These are phyloP conservation scores for Ormia ochracea DNA, from an alignment of 2,888 invertebrate species.

Conservation along the genomic window DNA sequence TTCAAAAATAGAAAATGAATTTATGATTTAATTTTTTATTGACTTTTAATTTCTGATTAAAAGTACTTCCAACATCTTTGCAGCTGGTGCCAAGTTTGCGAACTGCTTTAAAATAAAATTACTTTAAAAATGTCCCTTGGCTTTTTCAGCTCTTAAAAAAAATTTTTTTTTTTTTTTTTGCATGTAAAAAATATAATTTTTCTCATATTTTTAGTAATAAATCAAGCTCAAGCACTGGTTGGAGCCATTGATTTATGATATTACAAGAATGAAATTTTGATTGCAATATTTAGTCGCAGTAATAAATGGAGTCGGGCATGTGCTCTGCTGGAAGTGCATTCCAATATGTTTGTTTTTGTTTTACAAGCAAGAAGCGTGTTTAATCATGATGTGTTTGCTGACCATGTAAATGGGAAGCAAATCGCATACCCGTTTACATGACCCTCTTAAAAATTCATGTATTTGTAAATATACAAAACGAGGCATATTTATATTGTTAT, in stretches of 20 bases:
- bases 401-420: background rate
- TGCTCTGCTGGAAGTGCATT: background rate
- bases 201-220: background rate
- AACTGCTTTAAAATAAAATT: too few relatives aligned
- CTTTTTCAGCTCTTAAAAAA: too few relatives aligned
- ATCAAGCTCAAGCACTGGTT: constrained; percentile 25
- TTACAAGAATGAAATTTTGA: constrained; percentile 20
- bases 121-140: too few relatives aligned
- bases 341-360: background rate
- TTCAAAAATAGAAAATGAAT: too few relatives aligned
- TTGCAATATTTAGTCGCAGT: constrained; percentile 24
- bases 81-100: too few relatives aligned
- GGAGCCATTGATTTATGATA: constrained; percentile 37
- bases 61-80: too few relatives aligned
- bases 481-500: background rate
- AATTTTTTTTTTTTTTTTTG: too few relatives aligned
- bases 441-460: background rate
- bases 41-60: too few relatives aligned
- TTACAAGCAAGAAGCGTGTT: background rate
- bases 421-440: background rate
- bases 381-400: constrained; percentile 12
- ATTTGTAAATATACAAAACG: background rate
- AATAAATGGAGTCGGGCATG: background rate
- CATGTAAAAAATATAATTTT: background rate
- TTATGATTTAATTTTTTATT: too few relatives aligned